These are phyloP conservation scores for Diplolepis rosae DNA, from an alignment of 2,888 invertebrate genomes.

Conservation along the genomic window DNA sequence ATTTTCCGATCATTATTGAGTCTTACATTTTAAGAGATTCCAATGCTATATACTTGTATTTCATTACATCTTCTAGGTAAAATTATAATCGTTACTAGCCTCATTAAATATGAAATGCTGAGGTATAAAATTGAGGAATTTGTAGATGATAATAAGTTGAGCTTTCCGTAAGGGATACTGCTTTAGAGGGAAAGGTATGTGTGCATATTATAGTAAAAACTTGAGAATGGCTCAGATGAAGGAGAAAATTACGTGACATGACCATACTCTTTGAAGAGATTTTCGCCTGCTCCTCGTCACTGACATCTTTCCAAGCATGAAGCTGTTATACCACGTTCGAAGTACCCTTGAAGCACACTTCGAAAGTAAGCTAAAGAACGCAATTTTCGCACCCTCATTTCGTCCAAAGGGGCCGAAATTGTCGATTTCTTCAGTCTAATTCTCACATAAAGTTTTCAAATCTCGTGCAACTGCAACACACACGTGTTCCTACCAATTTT, in stretches of 20 bases:
- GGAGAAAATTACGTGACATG: conserved; percentile 10
- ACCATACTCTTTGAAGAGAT: conserved; percentile 10
- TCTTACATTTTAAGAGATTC: too few relatives aligned
- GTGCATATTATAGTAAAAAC: background rate
- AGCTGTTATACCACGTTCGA: conserved; percentile 49
- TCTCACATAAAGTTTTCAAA: conserved; percentile 33
- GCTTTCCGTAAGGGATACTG: background rate
- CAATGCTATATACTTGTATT: too few relatives aligned
- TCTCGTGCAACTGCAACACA: conserved; percentile 13
- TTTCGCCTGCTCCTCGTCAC: conserved; percentile 25
- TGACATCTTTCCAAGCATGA: conserved; percentile 40
- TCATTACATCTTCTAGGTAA: too few relatives aligned
- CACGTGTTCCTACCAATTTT: background rate
- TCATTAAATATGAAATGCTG: too few relatives aligned
- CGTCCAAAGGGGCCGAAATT: conserved; percentile 37
- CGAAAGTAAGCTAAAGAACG: conserved; percentile 49
- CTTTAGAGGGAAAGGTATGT: background rate
- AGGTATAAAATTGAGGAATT: too few relatives aligned
- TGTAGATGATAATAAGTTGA: too few relatives aligned
- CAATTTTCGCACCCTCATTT: conserved; percentile 48
- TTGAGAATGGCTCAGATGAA: background rate
- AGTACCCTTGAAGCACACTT: conserved; percentile 47
- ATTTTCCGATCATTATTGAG: too few relatives aligned
- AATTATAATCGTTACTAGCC: too few relatives aligned
- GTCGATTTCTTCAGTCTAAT: conserved; percentile 22